A percentile compares a stretch with the other conserved stretches of the same genome.
Evolutionary conservation across 2,888 invertebrate genomes (phyloP).

Genomic region (Eilema caniola): DNA sequence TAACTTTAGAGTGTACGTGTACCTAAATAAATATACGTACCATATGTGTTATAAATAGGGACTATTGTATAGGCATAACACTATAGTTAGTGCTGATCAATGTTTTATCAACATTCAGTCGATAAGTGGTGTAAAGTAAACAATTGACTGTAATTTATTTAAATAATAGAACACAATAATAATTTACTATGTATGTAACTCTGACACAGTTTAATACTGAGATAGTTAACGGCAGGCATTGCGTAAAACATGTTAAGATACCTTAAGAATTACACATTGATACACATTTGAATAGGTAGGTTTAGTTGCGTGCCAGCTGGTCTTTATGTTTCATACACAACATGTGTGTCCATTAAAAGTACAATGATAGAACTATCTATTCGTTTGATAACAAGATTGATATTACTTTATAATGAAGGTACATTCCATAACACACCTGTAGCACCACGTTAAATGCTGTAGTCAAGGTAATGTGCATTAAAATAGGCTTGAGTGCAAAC

Average conservation of each 20-base stretch:
- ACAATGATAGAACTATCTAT: background rate
- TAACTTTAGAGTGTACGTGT: too few relatives aligned
- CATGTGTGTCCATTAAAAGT: background rate
- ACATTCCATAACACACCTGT: background rate
- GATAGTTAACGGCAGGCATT: background rate
- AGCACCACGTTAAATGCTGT: conserved; percentile 4
- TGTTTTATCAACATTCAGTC: too few relatives aligned
- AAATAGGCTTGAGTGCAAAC: background rate
- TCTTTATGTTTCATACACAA: background rate
- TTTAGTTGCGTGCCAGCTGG: conserved; percentile 11
- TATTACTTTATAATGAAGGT: background rate
- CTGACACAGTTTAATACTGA: background rate
- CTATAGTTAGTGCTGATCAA: too few relatives aligned
- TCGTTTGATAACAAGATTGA: background rate
- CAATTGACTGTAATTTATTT: background rate
- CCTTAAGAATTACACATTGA: conserved; percentile 8
- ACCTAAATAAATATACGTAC: too few relatives aligned
- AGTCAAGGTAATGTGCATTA: background rate
- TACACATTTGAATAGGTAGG: background rate
- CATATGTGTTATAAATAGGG: too few relatives aligned
- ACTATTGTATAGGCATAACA: too few relatives aligned
- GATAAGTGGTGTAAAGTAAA: background rate
- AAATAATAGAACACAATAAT: background rate
- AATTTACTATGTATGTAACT: background rate
- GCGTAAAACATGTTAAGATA: background rate